Percentiles rank a stretch among this genome's conserved stretches.
These are phyloP conservation scores for Columbina picui DNA, from an alignment of 2,113 vertebrate genomes.

Conservation along the genomic window DNA sequence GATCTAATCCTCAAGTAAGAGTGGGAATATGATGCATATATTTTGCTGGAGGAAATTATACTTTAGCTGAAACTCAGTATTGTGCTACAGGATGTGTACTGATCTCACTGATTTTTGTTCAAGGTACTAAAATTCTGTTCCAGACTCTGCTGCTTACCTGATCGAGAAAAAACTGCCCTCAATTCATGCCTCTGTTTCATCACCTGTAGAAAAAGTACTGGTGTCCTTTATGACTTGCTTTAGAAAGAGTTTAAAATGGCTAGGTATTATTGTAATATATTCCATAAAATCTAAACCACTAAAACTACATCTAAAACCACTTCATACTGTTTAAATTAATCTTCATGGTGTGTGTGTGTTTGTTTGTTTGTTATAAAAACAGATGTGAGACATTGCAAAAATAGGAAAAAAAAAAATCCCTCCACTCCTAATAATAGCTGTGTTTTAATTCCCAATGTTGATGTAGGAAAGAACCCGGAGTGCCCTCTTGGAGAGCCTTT, in stretches of 20 bases:
- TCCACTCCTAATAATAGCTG: neutral
- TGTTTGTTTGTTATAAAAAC: neutral
- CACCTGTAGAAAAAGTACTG: neutral
- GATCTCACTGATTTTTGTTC: neutral
- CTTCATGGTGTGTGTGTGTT: neutral
- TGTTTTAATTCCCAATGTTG: neutral
- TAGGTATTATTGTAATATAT: neutral
- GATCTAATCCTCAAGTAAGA: neutral
- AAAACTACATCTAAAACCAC: neutral
- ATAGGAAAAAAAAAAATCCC: too few relatives aligned
- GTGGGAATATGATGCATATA: neutral
- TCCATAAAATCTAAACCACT: neutral
- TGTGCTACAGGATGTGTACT: neutral
- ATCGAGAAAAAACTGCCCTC: neutral
- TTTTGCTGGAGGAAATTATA: neutral
- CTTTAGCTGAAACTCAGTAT: neutral
- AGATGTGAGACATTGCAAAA: neutral
- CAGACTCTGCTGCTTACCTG: neutral
- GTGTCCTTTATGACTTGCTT: neutral
- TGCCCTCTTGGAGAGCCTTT: slow-evolving; percentile 86
- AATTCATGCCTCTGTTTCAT: neutral
- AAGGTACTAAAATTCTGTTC: neutral
- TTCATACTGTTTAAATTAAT: neutral
- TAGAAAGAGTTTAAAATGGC: neutral
- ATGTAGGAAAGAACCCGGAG: slow-evolving; percentile 87